These are phyloP conservation scores for Teleiodes luculella DNA, from an alignment of 2,888 invertebrate species.

Conservation along the genomic window DNA sequence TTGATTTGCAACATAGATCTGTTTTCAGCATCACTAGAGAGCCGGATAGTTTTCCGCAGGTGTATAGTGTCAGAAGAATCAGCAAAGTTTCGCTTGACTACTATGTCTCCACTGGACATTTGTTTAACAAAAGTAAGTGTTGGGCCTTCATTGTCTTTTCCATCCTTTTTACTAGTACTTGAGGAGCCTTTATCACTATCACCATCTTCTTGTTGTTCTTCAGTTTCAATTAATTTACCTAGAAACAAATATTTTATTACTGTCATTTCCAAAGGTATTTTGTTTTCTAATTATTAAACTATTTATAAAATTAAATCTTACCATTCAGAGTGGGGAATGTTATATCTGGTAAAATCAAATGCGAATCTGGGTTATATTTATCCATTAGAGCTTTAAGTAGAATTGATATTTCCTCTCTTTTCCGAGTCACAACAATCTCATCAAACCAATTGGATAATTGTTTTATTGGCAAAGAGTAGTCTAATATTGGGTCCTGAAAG, in stretches of 20 bases:
- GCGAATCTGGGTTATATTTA: conserved; percentile 83
- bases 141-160: conserved; percentile 53
- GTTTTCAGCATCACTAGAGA: conserved; percentile 67
- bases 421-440: conserved; percentile 88
- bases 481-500: conserved; percentile 87
- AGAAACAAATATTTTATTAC: conserved; percentile 22
- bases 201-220: conserved; percentile 78
- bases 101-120: conserved; percentile 63
- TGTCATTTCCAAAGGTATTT: too few species aligned
- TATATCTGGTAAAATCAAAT: conserved; percentile 83
- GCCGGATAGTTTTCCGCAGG: conserved; percentile 64
- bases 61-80: conserved; percentile 65
- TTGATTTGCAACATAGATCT: conserved; percentile 68
- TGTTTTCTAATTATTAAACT: neutral
- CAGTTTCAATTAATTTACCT: conserved; percentile 81
- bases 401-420: conserved; percentile 91
- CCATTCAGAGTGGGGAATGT: conserved; percentile 88
- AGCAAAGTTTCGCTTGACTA: conserved; percentile 61
- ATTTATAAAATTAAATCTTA: conserved; percentile 27
- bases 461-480: conserved; percentile 90
- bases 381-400: conserved; percentile 87
- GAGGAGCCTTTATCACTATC: conserved; percentile 66
- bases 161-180: conserved; percentile 48
- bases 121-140: conserved; percentile 69
- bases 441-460: conserved; percentile 92